Evolutionary conservation across 1,140 invertebrate genomes (phyloP), one percentile per base, ranked within the genome.

Genomic region (Dreissena rostriformis): DNA sequence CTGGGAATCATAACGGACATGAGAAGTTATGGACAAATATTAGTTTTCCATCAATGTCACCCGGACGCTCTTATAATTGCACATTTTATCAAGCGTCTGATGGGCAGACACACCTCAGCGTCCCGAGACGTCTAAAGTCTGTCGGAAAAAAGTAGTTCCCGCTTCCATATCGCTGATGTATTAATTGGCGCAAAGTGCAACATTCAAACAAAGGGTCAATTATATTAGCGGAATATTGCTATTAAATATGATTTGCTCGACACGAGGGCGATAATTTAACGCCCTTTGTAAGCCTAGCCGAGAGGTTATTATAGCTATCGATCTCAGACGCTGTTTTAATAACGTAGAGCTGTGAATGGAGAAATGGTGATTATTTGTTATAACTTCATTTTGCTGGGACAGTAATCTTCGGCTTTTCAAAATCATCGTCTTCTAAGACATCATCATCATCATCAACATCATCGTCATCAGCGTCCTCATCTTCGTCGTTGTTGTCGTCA

Each of bases 151-250:
- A 79, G 76, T 53, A 26, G 68, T 17, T 28, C 63, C 19, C 71
- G 68, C 80, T 65, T 82, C 80, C 80, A 71, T 68, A 57, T 51
- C 65, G 66, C 61, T 57, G 71, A 74, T 65, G 72, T 74, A 82
- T 82, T 82, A 82, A 82, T 82, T 75, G 80, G 51, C 49, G 28
- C 72, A 61, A 65, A 75, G 80, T 82, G 80, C 80, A 75, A 82
- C 61, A 74, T 73, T 63, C 80, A 82, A 82, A 82, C 80, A 82
- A 82, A 82, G 80, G 80, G 80, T 82, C 80, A 82, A 82, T 82
- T 82, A 82, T 82, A 73, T 75, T 71, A 65, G 61, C 75, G 66
- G 80, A 75, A 66, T 73, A 82, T 82, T 82, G 80, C 80, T 82
- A 82, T 82, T 82, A 82, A 82, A 82, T 82, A 82, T 82, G 80